Base-by-base conservation (phyloP, 2,888 invertebrate genomes). In the Camponotus fellah region DNA sequence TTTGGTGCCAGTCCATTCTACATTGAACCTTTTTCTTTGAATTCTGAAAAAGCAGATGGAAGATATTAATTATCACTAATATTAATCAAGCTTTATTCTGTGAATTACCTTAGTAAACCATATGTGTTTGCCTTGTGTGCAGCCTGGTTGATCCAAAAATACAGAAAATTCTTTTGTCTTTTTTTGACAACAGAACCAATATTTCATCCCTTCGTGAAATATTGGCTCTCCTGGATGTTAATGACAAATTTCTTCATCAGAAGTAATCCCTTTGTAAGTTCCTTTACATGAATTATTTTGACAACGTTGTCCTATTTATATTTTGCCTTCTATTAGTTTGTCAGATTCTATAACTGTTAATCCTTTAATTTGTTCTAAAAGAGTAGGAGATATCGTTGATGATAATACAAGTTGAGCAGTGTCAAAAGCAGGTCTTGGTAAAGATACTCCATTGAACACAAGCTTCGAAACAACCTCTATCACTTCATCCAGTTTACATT, bases 171-270 rank as follows among this genome's bases (percentile, higher is more conserved):
- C 99, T 0, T 98, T 97, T 0, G 99, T 99, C 83, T 89, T 94
- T 76, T 94, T 95, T 91, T 97, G 97, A 93, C 99, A 99, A 94
- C 99, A 99, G 0, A 98, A 97, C 99, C 99, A 99, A 95, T 97
- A 99, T 94, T 99, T 99, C 94, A 99, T 95, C 0, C 99, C 99
- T 95, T 99, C 99, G 92, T 99, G 99, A 94, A 99, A 99, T 72
- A 99, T 96, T 0, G 99, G 98, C 60, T 96, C 96, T 0, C 99
- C 99, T 0, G 98, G 97, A 95, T 99, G 99, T 95, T 97, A 96
- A 68, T 96, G 95, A 93, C 99, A 99, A 72, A 95, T 94, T 26
- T 95, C 95, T 4, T 95, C 93, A 91, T 97, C 96, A 17, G 96
- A 96, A 71, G 96, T 94, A 2, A 96, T 96, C 8, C 97, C 97